These are phyloP conservation scores for Prorops nasuta DNA, from an alignment of 1,140 invertebrate species.

Conservation along the genomic window DNA sequence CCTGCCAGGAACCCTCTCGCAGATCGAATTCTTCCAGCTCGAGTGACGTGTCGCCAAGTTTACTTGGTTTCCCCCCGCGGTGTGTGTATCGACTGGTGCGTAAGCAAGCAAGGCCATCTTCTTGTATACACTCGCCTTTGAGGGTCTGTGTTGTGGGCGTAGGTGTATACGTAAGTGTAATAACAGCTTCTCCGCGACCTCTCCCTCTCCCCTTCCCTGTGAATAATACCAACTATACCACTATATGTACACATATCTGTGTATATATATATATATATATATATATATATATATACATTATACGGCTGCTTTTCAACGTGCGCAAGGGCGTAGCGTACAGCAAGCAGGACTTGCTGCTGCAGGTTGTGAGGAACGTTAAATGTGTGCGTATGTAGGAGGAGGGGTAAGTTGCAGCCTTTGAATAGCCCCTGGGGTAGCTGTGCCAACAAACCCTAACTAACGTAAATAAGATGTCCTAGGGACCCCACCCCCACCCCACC, in stretches of 20 bases:
- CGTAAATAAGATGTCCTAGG: conserved; percentile 54
- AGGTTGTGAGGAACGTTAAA: neutral
- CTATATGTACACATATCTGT: too few relatives aligned
- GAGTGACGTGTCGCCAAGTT: conserved; percentile 53
- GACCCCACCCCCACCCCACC: neutral
- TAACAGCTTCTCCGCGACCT: too few relatives aligned
- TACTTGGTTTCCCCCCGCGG: conserved; percentile 29
- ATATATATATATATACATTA: neutral
- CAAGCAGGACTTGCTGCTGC: neutral
- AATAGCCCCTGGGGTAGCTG: conserved; percentile 48
- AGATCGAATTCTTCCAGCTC: conserved; percentile 54
- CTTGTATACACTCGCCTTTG: conserved; percentile 11
- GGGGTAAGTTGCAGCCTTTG: conserved; percentile 19
- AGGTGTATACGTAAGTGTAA: conserved; percentile 18
- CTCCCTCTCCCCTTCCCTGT: too few relatives aligned
- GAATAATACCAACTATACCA: too few relatives aligned
- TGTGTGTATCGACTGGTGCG: conserved; percentile 9
- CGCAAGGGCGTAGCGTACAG: neutral
- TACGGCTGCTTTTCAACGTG: neutral
- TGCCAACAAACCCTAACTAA: conserved; percentile 56
- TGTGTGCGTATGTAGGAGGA: neutral
- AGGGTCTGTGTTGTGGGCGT: conserved; percentile 6
- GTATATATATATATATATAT: neutral
- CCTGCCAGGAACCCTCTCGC: conserved; percentile 12
- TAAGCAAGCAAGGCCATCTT: conserved; percentile 18